Conservation (phyloP, 2,797 vertebrate species). For the Mormyrus proboscirostris region DNA sequence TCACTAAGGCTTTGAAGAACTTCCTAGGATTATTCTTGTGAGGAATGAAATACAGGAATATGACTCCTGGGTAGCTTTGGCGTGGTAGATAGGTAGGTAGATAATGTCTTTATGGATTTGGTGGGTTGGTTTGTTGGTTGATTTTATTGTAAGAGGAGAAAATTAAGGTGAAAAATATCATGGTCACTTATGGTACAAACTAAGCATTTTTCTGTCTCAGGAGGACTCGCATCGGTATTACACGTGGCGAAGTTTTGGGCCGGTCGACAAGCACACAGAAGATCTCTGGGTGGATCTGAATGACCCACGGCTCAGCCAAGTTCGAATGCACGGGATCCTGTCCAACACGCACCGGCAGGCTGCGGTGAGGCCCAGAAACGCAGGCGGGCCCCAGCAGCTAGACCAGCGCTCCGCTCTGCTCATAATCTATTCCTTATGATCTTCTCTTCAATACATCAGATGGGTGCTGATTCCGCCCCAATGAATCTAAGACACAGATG, state of each 20-base stretch:
- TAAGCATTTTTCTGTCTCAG: constrained; percentile 47
- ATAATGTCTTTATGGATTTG: not conserved
- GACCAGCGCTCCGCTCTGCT: not conserved
- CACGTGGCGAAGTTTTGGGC: constrained; percentile 66
- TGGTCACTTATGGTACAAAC: not conserved
- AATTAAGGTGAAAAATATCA: not conserved
- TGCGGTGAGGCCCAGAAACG: constrained; percentile 63
- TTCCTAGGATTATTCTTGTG: not conserved
- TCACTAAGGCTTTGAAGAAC: not conserved
- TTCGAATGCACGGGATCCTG: constrained; percentile 75
- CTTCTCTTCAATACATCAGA: not conserved
- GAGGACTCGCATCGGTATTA: constrained; percentile 82
- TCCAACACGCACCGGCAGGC: constrained; percentile 85
- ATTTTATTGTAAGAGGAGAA: not conserved
- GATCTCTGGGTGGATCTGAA: constrained; percentile 76
- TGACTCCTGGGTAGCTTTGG: not conserved
- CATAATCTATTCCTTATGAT: not conserved
- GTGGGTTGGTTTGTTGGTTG: not conserved
- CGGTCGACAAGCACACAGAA: constrained; percentile 51
- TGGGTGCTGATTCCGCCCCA: not conserved
- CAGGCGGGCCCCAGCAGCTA: not conserved
- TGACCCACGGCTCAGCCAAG: constrained; percentile 62
- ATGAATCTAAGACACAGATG: not conserved
- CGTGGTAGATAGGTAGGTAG: not conserved
- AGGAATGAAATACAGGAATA: not conserved